A percentile compares a stretch with the other conserved stretches of the same genome.
Conservation (phyloP, 2,113 vertebrate species). For the Girardinichthys multiradiatus region DNA sequence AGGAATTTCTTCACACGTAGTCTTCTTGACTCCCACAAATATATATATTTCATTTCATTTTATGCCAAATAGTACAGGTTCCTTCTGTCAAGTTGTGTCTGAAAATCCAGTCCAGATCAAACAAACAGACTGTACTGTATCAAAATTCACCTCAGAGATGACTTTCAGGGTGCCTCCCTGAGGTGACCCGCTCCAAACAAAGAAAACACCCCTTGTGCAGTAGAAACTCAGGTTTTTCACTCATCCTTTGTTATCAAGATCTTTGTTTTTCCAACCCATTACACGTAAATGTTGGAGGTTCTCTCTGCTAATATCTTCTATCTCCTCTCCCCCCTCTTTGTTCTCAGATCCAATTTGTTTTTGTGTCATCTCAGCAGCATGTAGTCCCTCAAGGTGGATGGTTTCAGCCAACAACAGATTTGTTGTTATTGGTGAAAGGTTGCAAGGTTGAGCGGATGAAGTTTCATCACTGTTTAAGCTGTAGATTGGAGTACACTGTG, state of each 20-base stretch:
- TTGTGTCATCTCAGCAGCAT: background rate
- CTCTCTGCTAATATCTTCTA: background rate
- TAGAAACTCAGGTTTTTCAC: background rate
- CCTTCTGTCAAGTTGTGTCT: background rate
- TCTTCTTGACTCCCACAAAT: background rate
- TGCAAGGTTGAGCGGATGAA: no score
- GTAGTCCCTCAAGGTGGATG: background rate
- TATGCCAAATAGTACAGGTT: background rate
- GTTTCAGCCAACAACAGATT: background rate
- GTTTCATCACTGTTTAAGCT: no score
- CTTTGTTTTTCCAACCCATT: background rate
- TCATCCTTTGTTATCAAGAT: background rate
- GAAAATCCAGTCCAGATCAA: background rate
- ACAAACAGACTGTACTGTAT: background rate
- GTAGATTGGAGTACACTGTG: background rate
- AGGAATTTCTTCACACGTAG: no score
- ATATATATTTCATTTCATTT: background rate
- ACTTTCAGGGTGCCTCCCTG: background rate
- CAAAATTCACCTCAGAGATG: background rate
- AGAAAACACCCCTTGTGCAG: background rate
- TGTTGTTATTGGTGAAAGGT: no score
- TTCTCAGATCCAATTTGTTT: background rate
- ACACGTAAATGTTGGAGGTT: background rate
- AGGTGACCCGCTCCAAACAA: background rate
- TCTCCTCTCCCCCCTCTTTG: background rate